Conservation (phyloP, 1,140 invertebrate genomes). For the Caenorhabditis remanei region DNA sequence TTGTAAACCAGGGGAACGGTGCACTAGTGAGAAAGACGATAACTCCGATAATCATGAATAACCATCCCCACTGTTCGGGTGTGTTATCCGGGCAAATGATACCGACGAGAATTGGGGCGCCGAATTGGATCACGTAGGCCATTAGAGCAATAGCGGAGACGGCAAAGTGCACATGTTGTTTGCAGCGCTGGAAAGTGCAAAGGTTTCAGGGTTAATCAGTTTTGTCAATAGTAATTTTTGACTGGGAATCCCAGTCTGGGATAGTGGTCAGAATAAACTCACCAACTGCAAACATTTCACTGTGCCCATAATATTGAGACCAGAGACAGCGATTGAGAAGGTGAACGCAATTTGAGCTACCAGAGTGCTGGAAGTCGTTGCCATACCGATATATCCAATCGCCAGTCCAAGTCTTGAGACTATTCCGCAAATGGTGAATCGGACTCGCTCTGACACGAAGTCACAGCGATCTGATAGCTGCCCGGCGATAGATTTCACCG, state of each 20-base stretch:
- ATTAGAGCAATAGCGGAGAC: conserved; percentile 18
- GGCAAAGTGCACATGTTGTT: conserved; percentile 55
- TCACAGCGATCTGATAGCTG: conserved; percentile 70
- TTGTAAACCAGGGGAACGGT: conserved; percentile 40
- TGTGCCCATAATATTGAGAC: conserved; percentile 71
- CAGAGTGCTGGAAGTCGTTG: conserved; percentile 57
- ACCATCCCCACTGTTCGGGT: conserved; percentile 43
- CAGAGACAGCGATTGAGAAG: conserved; percentile 70
- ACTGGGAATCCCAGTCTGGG: no score
- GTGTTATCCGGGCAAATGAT: conserved; percentile 49
- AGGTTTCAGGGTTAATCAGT: neutral
- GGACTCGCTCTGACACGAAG: conserved; percentile 66
- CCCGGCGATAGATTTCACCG: conserved; percentile 72
- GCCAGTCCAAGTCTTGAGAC: conserved; percentile 69
- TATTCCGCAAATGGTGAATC: conserved; percentile 71
- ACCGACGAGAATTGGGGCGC: conserved; percentile 31
- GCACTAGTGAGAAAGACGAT: conserved; percentile 29
- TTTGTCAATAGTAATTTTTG: neutral
- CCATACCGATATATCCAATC: conserved; percentile 59
- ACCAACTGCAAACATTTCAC: conserved; percentile 71
- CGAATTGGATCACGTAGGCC: conserved; percentile 50
- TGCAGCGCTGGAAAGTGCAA: conserved; percentile 42
- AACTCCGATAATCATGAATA: conserved; percentile 27
- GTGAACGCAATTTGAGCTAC: conserved; percentile 68
- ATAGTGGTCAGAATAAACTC: neutral